These are phyloP conservation scores for Lathamus discolor DNA, from an alignment of 2,113 vertebrate genomes.

Conservation along the genomic window DNA sequence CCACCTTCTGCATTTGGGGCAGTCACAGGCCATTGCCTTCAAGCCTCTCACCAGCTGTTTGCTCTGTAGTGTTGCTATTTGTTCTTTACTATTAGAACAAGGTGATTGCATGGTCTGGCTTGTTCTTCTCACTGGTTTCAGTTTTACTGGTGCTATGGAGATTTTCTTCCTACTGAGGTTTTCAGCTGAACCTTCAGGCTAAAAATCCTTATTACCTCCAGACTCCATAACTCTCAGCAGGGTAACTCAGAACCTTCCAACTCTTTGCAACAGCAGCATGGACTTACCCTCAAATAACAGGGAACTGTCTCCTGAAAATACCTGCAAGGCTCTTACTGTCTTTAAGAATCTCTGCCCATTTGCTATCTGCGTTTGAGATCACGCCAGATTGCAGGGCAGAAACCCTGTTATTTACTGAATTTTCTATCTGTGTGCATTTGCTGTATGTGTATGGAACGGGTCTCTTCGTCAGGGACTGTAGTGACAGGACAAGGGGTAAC, in stretches of 20 bases:
- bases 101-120: background rate
- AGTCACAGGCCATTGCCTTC: background rate
- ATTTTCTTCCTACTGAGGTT: background rate
- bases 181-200: background rate
- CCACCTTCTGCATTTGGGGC: too few species aligned
- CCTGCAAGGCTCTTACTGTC: background rate
- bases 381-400: too few species aligned
- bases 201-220: background rate
- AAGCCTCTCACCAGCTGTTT: background rate
- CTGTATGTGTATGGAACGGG: rapidly evolving
- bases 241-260: background rate
- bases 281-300: background rate
- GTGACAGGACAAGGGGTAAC: too few species aligned
- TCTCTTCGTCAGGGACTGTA: too few species aligned
- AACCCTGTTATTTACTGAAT: rapidly evolving
- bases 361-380: background rate
- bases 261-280: background rate
- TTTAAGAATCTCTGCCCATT: rapidly evolving
- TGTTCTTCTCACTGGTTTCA: background rate
- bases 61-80: background rate
- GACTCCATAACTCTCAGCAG: background rate
- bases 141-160: background rate
- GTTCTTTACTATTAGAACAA: background rate
- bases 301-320: background rate
- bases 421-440: background rate